phyloP scores from a whole-genome alignment of 2,888 invertebrate genomes.

The Stratiomys singularior region DNA sequence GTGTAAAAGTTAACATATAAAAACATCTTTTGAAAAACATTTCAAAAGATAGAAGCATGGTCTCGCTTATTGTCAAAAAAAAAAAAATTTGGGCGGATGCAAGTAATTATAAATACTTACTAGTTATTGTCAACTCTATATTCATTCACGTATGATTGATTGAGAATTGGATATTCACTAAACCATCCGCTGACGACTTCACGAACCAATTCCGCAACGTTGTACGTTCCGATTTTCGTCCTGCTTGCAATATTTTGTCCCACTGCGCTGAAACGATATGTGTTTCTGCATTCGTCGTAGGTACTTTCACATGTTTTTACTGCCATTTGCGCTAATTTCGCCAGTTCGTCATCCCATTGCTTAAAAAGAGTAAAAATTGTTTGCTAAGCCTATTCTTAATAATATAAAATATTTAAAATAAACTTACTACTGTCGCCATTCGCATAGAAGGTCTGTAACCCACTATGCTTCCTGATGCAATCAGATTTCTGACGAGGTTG shows the following conservation, averaged over 20 bases:
- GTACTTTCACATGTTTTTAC: conserved; percentile 19
- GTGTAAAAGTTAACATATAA: too few relatives aligned
- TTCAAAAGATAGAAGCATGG: not conserved
- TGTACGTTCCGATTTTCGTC: not conserved
- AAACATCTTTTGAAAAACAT: not conserved
- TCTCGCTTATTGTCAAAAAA: too few relatives aligned
- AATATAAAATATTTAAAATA: not conserved
- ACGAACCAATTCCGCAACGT: not conserved
- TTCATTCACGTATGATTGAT: not conserved
- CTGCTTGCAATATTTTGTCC: conserved; percentile 25
- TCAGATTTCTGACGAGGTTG: conserved; percentile 19
- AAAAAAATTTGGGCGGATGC: too few relatives aligned
- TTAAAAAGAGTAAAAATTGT: not conserved
- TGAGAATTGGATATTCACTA: not conserved
- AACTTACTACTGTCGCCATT: conserved; percentile 29
- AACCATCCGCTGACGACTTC: conserved; percentile 2
- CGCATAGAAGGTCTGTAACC: conserved; percentile 1
- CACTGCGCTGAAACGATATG: conserved; percentile 5
- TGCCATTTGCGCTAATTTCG: conserved; percentile 4
- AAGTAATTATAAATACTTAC: conserved; percentile 12
- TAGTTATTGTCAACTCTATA: not conserved
- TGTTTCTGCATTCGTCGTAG: conserved; percentile 24
- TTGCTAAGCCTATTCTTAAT: not conserved
- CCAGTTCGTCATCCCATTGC: conserved; percentile 18
- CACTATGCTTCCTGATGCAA: not conserved